Evolutionary conservation across 2,113 vertebrate species (phyloP).

Genomic region (Mola mola): DNA sequence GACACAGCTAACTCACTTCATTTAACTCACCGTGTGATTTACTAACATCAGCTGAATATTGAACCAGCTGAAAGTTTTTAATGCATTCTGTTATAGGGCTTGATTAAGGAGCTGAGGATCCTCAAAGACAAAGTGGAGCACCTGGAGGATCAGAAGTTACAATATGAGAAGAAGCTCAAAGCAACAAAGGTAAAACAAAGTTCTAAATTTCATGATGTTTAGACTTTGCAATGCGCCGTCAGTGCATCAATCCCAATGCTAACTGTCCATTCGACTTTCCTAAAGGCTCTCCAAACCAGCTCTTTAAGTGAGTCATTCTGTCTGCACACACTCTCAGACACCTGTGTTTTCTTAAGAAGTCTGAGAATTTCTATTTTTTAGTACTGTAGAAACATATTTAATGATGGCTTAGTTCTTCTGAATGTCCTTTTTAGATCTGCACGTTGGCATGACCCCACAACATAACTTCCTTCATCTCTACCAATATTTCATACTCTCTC

Average conservation of each 20-base stretch:
- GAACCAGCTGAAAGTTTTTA: background rate
- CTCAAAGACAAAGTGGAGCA: constrained; percentile 94
- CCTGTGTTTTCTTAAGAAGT: constrained; percentile 50
- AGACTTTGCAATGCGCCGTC: constrained; percentile 22
- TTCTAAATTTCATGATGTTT: constrained; percentile 14
- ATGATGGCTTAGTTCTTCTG: constrained; percentile 32
- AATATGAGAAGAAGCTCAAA: constrained; percentile 93
- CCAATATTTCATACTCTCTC: constrained; percentile 2
- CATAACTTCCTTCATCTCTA: constrained; percentile 7
- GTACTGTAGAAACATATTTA: constrained; percentile 47
- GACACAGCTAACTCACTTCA: constrained; percentile 21
- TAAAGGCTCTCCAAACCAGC: constrained; percentile 60
- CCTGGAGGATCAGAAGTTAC: constrained; percentile 92
- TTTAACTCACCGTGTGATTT: too few species aligned
- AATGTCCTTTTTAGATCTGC: constrained; percentile 9
- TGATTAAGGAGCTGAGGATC: constrained; percentile 88
- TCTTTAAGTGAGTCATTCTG: constrained; percentile 63
- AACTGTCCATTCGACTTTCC: constrained; percentile 67
- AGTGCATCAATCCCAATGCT: constrained; percentile 51
- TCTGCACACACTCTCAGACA: constrained; percentile 30
- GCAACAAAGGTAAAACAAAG: constrained; percentile 89
- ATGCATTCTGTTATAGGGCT: constrained; percentile 76
- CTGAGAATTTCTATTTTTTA: constrained; percentile 15
- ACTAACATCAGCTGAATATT: too few species aligned
- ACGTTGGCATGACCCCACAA: constrained; percentile 11